Conservation (phyloP, 2,888 invertebrate genomes). For the Leucophenga montana region DNA sequence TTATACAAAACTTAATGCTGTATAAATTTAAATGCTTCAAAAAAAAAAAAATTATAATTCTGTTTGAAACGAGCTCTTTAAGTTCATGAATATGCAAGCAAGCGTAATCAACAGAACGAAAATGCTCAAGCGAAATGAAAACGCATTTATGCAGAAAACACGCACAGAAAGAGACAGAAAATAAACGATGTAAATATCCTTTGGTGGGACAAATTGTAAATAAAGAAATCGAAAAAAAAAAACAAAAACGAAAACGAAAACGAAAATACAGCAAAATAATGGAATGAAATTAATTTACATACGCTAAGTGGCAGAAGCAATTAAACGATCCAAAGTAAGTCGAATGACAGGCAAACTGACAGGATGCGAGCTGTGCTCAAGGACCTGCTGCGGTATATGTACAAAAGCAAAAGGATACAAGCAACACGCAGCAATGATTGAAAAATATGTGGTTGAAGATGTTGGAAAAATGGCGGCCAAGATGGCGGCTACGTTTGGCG, state of each 20-base stretch:
- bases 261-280: slow-evolving; percentile 28
- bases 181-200: slow-evolving; percentile 19
- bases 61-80: too few relatives aligned
- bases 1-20: too few relatives aligned
- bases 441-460: slow-evolving; percentile 21
- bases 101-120: too few relatives aligned
- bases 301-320: slow-evolving; percentile 66
- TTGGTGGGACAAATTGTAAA: not conserved
- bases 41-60: too few relatives aligned
- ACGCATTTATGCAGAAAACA: slow-evolving; percentile 31
- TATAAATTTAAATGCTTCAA: too few relatives aligned
- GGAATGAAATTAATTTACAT: slow-evolving; percentile 61
- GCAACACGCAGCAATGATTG: slow-evolving; percentile 23
- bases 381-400: slow-evolving; percentile 56
- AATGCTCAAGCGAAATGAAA: not conserved
- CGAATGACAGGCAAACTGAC: slow-evolving; percentile 20
- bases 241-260: slow-evolving; percentile 5
- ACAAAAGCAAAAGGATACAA: slow-evolving; percentile 43
- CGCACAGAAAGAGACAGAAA: slow-evolving; percentile 6
- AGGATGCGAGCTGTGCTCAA: slow-evolving; percentile 21
- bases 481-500: slow-evolving; percentile 1
- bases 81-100: too few relatives aligned
- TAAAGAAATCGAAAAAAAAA: slow-evolving; percentile 8
- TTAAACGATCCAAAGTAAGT: slow-evolving; percentile 46
- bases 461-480: slow-evolving; percentile 17